These are phyloP conservation scores for Antedon mediterranea DNA, from an alignment of 53 echinoderm and acorn worm genomes.

Conservation along the genomic window DNA sequence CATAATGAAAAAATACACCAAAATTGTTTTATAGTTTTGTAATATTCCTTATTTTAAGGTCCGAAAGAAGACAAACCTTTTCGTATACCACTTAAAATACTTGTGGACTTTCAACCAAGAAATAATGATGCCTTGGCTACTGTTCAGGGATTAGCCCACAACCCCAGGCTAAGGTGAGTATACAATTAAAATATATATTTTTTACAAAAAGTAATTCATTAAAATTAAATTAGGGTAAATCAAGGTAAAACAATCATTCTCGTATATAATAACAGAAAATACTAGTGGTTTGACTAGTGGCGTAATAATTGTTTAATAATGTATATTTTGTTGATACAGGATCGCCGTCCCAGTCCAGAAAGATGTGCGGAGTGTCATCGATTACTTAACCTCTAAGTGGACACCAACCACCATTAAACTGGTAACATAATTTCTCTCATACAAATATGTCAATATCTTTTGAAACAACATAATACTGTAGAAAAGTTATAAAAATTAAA, in stretches of 20 bases:
- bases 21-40: neutral
- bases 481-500: neutral
- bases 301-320: neutral
- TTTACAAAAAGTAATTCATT: too few relatives aligned
- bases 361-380: slow-evolving; percentile 57
- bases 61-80: slow-evolving; percentile 49
- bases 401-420: slow-evolving; percentile 55
- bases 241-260: too few relatives aligned
- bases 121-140: slow-evolving; percentile 80
- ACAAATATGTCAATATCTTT: neutral
- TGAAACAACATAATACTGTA: neutral
- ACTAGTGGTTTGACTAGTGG: too few relatives aligned
- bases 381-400: slow-evolving; percentile 67
- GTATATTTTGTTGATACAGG: slow-evolving; percentile 10
- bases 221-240: too few relatives aligned
- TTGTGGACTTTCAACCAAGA: slow-evolving; percentile 63
- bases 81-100: slow-evolving; percentile 64
- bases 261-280: too few relatives aligned
- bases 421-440: too few relatives aligned
- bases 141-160: slow-evolving; percentile 72
- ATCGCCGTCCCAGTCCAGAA: slow-evolving; percentile 66
- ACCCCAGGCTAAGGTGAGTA: slow-evolving; percentile 69
- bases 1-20: too few relatives aligned
- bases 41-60: slow-evolving; percentile 4
- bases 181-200: too few relatives aligned